Percentiles rank a stretch among this genome's conserved stretches.
These are phyloP conservation scores for Pseudomyrmex gracilis DNA, from an alignment of 1,140 invertebrate genomes.

Conservation along the genomic window DNA sequence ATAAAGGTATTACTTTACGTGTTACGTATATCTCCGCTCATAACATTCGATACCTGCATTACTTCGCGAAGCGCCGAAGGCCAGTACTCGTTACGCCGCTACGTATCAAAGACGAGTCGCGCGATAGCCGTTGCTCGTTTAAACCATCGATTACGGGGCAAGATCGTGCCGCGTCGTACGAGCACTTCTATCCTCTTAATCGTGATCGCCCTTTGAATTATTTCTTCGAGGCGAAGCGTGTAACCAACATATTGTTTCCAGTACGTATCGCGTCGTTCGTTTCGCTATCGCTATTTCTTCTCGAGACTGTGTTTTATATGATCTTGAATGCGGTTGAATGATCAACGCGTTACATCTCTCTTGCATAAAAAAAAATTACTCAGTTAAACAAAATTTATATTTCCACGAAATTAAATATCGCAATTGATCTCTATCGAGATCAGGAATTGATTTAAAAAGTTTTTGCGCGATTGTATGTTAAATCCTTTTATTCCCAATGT, in stretches of 20 bases:
- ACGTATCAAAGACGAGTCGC: conserved; percentile 51
- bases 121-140: conserved; percentile 54
- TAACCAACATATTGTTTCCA: conserved; percentile 52
- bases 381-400: not conserved
- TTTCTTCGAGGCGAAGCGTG: conserved; percentile 34
- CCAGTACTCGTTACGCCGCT: conserved; percentile 51
- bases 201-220: conserved; percentile 58
- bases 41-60: conserved; percentile 63
- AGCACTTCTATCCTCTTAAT: conserved; percentile 45
- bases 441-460: conserved; percentile 1
- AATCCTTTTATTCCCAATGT: not conserved
- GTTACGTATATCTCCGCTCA: conserved; percentile 56
- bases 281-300: not conserved
- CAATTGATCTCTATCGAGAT: not conserved
- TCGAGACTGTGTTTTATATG: not conserved
- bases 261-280: conserved; percentile 31
- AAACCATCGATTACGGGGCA: conserved; percentile 46
- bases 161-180: conserved; percentile 44
- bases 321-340: not conserved
- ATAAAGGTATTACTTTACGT: conserved; percentile 67
- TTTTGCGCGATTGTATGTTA: not conserved
- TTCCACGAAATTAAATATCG: not conserved
- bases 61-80: conserved; percentile 53
- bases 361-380: not conserved
- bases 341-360: not conserved